These are phyloP conservation scores for Balearica regulorum DNA, from an alignment of 2,797 vertebrate genomes.

Conservation along the genomic window DNA sequence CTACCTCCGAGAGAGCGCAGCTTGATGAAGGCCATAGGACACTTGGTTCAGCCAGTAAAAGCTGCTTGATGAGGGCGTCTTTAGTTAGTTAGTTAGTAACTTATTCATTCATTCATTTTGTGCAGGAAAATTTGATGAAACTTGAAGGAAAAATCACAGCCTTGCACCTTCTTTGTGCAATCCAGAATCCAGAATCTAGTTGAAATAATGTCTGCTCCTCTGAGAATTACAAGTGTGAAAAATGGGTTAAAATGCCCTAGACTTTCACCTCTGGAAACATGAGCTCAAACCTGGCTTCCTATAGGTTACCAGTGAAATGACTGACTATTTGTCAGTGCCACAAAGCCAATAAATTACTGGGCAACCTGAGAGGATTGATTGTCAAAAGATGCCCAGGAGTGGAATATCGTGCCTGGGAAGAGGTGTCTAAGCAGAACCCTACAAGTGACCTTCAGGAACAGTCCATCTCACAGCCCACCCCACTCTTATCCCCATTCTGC, in stretches of 20 bases:
- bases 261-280: conserved; percentile 35
- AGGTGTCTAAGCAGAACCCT: not conserved
- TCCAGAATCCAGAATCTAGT: not conserved
- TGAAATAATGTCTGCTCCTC: not conserved
- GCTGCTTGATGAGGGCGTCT: conserved; percentile 51
- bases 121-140: conserved; percentile 25
- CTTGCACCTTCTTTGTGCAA: conserved; percentile 16
- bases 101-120: conserved; percentile 57
- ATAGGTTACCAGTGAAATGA: not conserved
- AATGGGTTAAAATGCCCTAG: conserved; percentile 35
- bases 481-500: not conserved
- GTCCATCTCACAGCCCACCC: not conserved
- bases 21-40: conserved; percentile 63
- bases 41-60: conserved; percentile 56
- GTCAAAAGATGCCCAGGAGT: not conserved
- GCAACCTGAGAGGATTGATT: conserved; percentile 9
- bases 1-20: conserved; percentile 51
- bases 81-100: conserved; percentile 35
- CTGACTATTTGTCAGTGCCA: conserved; percentile 1
- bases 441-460: conserved; percentile 6
- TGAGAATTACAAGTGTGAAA: not conserved
- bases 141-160: conserved; percentile 37
- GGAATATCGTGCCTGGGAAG: not conserved
- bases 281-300: conserved; percentile 14
- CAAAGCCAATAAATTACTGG: conserved; percentile 9